Conservation (phyloP, 1,140 invertebrate species). For the Rhyzopertha dominica region DNA sequence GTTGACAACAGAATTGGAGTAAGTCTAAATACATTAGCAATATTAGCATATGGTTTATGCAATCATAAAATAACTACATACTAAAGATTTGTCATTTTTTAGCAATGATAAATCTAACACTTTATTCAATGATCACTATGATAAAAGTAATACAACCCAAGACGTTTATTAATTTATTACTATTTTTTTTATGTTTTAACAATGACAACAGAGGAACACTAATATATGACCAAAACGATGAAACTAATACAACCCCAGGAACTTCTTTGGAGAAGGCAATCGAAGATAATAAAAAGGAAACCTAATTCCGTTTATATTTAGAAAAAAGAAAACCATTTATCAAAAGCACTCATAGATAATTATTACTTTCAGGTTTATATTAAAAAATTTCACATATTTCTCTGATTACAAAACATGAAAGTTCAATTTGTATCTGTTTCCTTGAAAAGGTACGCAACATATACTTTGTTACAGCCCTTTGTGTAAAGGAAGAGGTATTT, state of each 20-base stretch:
- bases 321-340: not conserved
- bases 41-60: too few relatives aligned
- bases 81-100: too few relatives aligned
- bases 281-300: constrained; percentile 1
- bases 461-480: too few relatives aligned
- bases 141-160: not conserved
- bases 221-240: not conserved
- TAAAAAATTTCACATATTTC: too few relatives aligned
- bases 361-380: constrained; percentile 1
- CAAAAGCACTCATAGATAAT: constrained; percentile 3
- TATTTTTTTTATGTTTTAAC: not conserved
- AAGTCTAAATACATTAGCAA: too few relatives aligned
- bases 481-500: too few relatives aligned
- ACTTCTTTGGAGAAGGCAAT: not conserved
- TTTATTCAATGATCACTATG: not conserved
- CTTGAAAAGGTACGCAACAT: too few relatives aligned
- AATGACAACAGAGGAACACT: not conserved
- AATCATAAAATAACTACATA: too few relatives aligned
- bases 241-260: not conserved
- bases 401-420: too few relatives aligned
- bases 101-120: too few relatives aligned
- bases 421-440: too few relatives aligned
- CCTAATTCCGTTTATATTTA: constrained; percentile 1
- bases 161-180: not conserved
- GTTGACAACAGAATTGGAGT: too few relatives aligned